These are phyloP conservation scores for cattle (Bos taurus) DNA, from an alignment of 2,113 vertebrate genomes.

Conservation along the genomic window ARS-UCD2.0 NC_037339.1:55904501-55905000, in stretches of 20 bases:
- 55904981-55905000: not conserved
- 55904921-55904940: slow-evolving; percentile 8
- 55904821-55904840: not conserved
- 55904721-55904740: not conserved
- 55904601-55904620: not conserved
- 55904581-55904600: not conserved
- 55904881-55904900: slow-evolving; percentile 25
- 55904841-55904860: not conserved
- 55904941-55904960: not conserved
- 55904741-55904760: not conserved
- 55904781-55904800: not conserved
- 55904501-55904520: not conserved
- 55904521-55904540: not conserved
- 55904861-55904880: slow-evolving; percentile 36
- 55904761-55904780: not conserved
- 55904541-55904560: not conserved
- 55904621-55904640: not conserved
- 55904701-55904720: not conserved
- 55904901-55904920: slow-evolving; percentile 2
- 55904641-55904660: not conserved
- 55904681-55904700: not conserved
- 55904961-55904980: not conserved
- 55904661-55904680: not conserved
- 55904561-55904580: not conserved
- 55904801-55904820: not conserved